phyloP scores from a whole-genome alignment of 2,113 vertebrate genomes.

The Nothobranchius kuhntae region DNA sequence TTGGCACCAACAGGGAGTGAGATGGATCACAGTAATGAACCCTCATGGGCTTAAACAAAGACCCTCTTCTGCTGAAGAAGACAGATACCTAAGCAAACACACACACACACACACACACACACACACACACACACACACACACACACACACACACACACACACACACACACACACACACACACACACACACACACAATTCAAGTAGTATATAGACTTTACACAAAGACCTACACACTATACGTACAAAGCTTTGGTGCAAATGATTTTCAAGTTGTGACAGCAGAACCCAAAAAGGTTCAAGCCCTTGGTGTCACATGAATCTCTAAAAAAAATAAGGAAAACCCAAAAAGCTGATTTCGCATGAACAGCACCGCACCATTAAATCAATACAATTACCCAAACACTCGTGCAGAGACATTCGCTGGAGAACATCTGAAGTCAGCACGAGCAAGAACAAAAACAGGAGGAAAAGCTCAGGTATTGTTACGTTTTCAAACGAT shows the following conservation, averaged over 20 bases:
- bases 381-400: too few relatives aligned
- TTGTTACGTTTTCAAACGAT: not conserved
- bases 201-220: not conserved
- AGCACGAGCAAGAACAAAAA: not conserved
- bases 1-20: constrained; percentile 49
- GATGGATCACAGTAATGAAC: constrained; percentile 74
- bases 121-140: constrained; percentile 16
- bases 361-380: not conserved
- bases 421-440: too few relatives aligned
- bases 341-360: not conserved
- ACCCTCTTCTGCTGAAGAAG: constrained; percentile 56
- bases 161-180: not conserved
- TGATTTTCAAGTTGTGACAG: constrained; percentile 14
- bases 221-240: not conserved
- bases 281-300: constrained; percentile 4
- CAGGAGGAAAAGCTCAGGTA: not conserved
- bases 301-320: not conserved
- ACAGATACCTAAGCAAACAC: constrained; percentile 27
- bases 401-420: too few relatives aligned
- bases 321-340: not conserved
- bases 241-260: not conserved
- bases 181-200: not conserved
- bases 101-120: not conserved
- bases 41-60: constrained; percentile 73
- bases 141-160: constrained; percentile 23